phyloP scores from a whole-genome alignment of 2,113 vertebrate species.

The Aramus guarauna region DNA sequence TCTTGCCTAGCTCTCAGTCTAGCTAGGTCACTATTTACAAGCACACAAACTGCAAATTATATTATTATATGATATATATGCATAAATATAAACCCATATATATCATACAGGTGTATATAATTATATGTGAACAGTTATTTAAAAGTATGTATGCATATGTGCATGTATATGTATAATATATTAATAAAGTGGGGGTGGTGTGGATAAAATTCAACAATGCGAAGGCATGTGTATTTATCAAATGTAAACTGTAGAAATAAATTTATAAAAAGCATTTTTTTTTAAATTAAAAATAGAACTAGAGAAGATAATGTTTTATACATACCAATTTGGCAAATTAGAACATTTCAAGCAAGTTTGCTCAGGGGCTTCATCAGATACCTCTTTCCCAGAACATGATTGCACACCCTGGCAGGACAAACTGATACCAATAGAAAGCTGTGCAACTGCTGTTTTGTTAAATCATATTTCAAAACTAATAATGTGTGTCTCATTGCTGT shows the following conservation, averaged over 20 bases:
- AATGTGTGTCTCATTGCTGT: neutral
- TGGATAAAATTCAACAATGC: neutral
- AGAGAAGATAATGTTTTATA: neutral
- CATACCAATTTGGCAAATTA: neutral
- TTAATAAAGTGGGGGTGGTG: neutral
- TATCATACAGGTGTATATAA: neutral
- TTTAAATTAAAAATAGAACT: neutral
- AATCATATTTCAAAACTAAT: neutral
- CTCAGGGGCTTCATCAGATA: neutral
- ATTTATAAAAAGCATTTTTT: neutral
- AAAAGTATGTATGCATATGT: neutral
- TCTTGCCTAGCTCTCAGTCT: neutral
- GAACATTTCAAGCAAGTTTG: neutral
- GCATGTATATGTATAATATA: neutral
- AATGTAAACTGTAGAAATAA: neutral
- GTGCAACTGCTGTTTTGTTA: neutral
- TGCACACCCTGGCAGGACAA: neutral
- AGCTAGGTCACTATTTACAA: neutral
- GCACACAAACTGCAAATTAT: neutral
- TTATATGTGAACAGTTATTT: neutral
- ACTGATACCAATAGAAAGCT: neutral
- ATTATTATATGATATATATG: neutral
- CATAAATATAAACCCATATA: neutral
- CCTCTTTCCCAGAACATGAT: neutral
- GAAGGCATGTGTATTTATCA: fast-evolving